These are phyloP conservation scores for Pseudomugil gertrudae DNA, from an alignment of 2,797 vertebrate species.

Conservation along the genomic window DNA sequence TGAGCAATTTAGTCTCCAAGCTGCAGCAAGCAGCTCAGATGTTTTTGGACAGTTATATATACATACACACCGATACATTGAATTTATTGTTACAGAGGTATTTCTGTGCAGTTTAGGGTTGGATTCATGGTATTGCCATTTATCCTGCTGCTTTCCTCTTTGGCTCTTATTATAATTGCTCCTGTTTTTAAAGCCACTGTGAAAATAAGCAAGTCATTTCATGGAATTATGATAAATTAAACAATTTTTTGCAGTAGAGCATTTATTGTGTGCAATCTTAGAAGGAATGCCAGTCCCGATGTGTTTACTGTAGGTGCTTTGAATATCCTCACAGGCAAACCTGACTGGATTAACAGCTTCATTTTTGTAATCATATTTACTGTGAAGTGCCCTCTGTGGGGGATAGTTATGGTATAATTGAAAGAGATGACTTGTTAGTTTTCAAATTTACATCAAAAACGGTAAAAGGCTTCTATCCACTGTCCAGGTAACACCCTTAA, in stretches of 20 bases:
- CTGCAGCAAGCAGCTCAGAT: slow-evolving; percentile 40
- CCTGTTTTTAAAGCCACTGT: slow-evolving; percentile 14
- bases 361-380: slow-evolving; percentile 39
- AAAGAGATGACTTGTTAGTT: slow-evolving; percentile 12
- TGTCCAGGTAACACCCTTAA: not conserved
- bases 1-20: slow-evolving; percentile 42
- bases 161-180: slow-evolving; percentile 20
- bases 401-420: not conserved
- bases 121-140: slow-evolving; percentile 28
- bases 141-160: slow-evolving; percentile 13
- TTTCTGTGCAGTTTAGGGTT: slow-evolving; percentile 41
- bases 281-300: slow-evolving; percentile 7
- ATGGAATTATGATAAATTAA: slow-evolving; percentile 20
- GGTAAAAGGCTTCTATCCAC: slow-evolving; percentile 4
- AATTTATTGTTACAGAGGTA: slow-evolving; percentile 18
- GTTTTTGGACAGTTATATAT: slow-evolving; percentile 30
- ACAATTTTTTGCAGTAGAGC: slow-evolving; percentile 12
- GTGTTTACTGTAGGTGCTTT: not conserved
- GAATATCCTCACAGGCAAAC: slow-evolving; percentile 18
- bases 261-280: slow-evolving; percentile 12
- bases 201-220: slow-evolving; percentile 25
- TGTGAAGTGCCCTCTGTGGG: slow-evolving; percentile 21
- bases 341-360: slow-evolving; percentile 33
- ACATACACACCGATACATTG: not conserved
- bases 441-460: slow-evolving; percentile 15